These are phyloP conservation scores for Grammomys dolichurus DNA, from an alignment of 2,113 vertebrate genomes.

Conservation along the genomic window DNA sequence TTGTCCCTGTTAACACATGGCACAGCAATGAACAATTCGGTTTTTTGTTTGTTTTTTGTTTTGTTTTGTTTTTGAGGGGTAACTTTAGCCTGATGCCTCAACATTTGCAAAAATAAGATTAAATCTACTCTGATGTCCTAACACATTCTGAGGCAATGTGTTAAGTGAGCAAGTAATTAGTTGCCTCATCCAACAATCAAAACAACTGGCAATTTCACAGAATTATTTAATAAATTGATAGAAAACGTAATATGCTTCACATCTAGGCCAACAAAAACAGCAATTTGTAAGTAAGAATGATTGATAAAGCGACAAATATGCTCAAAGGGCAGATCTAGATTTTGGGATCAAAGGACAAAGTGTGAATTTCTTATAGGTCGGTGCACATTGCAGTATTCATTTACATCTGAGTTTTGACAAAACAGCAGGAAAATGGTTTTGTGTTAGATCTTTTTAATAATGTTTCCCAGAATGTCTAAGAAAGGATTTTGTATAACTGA, in stretches of 20 bases:
- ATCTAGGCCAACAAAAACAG: neutral
- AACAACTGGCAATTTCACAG: slow-evolving; percentile 17
- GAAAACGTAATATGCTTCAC: neutral
- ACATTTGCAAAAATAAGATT: neutral
- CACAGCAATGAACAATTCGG: neutral
- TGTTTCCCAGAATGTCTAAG: neutral
- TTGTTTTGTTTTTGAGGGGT: neutral
- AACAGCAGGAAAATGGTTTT: neutral
- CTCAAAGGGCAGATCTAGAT: neutral
- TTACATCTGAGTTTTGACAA: slow-evolving; percentile 10
- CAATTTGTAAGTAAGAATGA: slow-evolving; percentile 13
- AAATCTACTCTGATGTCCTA: neutral
- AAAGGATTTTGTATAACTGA: neutral
- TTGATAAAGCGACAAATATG: neutral
- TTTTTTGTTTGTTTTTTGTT: neutral
- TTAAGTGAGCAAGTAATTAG: neutral
- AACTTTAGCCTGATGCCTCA: neutral
- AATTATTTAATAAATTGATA: slow-evolving; percentile 22
- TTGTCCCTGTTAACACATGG: neutral
- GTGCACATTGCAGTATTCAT: neutral
- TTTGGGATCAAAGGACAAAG: neutral
- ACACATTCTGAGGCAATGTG: neutral
- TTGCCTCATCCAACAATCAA: neutral
- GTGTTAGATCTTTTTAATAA: neutral
- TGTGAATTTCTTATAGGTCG: neutral